A percentile compares a stretch with the other conserved stretches of the same genome.
These are phyloP conservation scores for Hermodice carunculata DNA, from an alignment of 2,888 invertebrate genomes.

Conservation along the genomic window DNA sequence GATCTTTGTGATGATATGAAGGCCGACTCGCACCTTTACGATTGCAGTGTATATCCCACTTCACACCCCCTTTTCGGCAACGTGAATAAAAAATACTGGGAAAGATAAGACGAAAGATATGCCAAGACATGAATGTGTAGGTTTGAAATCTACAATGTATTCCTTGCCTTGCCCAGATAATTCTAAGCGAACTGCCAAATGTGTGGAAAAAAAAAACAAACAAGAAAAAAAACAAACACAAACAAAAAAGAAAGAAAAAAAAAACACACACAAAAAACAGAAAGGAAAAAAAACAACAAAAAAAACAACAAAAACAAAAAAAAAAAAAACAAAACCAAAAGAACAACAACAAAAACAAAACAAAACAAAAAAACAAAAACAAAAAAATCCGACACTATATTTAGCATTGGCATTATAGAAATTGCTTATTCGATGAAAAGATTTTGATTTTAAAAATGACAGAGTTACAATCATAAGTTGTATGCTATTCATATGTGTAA, in stretches of 20 bases:
- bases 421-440: neutral
- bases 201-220: no score
- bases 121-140: neutral
- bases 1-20: constrained; percentile 62
- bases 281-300: no score
- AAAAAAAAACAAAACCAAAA: no score
- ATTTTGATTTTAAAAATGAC: neutral
- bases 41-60: constrained; percentile 9
- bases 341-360: no score
- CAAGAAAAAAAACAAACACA: no score
- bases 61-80: neutral
- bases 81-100: neutral
- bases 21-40: neutral
- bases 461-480: neutral
- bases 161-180: neutral
- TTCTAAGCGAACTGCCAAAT: neutral
- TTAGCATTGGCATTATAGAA: neutral
- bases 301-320: no score
- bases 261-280: no score
- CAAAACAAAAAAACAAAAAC: no score
- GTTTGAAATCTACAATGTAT: constrained; percentile 1
- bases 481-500: neutral
- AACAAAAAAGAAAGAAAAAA: no score
- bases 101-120: neutral
- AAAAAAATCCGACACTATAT: neutral